Evolutionary conservation across 2,888 invertebrate genomes (phyloP).

Genomic region (Gari tellinella): DNA sequence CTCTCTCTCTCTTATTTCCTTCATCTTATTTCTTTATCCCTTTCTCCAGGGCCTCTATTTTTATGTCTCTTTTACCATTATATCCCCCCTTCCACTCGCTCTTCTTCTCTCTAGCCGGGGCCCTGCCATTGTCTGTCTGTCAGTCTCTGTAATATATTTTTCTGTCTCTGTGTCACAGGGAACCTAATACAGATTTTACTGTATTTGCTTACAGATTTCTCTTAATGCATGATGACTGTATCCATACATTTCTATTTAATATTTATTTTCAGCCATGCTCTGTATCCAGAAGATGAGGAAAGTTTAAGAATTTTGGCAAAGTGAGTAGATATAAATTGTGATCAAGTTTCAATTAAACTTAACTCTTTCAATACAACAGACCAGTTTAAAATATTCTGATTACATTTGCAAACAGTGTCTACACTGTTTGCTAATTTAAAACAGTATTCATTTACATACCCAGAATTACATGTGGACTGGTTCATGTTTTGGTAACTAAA

Average conservation of each 20-base stretch:
- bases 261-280: constrained; percentile 1
- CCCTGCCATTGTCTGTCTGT: not conserved
- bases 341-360: not conserved
- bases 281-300: constrained; percentile 15
- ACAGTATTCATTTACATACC: no score
- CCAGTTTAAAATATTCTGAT: not conserved
- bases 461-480: no score
- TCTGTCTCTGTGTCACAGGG: no score
- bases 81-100: not conserved
- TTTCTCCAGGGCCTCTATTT: not conserved
- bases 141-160: not conserved
- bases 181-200: no score
- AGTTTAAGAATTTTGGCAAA: not conserved
- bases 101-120: not conserved
- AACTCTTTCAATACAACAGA: not conserved
- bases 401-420: not conserved
- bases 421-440: not conserved
- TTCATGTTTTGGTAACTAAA: not conserved
- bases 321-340: constrained; percentile 3
- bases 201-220: no score
- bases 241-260: not conserved
- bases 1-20: not conserved
- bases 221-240: no score
- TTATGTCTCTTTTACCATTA: not conserved
- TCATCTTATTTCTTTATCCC: not conserved